A percentile compares a stretch with the other conserved stretches of the same genome.
Evolutionary conservation across 2,113 vertebrate genomes (phyloP).

Genomic region (Cygnus atratus): DNA sequence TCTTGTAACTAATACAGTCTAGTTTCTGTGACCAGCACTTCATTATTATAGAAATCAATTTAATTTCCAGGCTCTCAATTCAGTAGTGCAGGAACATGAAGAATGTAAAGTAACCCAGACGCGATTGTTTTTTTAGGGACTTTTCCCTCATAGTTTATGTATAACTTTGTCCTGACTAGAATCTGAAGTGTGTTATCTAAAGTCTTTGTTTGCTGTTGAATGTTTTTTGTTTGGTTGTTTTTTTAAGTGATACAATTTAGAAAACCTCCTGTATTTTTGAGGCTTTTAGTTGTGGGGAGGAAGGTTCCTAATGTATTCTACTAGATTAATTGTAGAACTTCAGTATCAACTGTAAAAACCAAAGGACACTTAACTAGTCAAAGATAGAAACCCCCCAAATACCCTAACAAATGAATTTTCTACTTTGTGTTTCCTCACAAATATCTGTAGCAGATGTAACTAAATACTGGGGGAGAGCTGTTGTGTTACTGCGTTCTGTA

Average conservation of each 20-base stretch:
- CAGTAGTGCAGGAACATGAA: not conserved
- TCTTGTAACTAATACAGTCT: not conserved
- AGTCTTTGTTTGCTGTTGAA: not conserved
- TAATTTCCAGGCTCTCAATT: not conserved
- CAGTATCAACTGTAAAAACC: not conserved
- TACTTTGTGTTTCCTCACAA: not conserved
- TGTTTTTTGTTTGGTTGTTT: too few species aligned
- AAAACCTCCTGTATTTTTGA: not conserved
- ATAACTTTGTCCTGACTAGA: not conserved
- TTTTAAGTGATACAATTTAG: not conserved
- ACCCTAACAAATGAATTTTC: not conserved
- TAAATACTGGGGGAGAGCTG: not conserved
- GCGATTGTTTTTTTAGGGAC: not conserved
- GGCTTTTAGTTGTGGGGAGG: not conserved
- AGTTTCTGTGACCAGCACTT: not conserved
- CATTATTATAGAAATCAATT: not conserved
- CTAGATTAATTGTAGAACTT: not conserved
- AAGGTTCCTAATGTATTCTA: not conserved
- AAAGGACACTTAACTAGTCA: not conserved
- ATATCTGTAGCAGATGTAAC: not conserved
- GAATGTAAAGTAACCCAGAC: not conserved
- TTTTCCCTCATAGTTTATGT: not conserved
- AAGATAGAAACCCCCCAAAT: not conserved
- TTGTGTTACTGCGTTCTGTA: rapidly evolving
- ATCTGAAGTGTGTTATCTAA: not conserved